Evolutionary conservation across 2,113 vertebrate species (phyloP), one percentile per base, ranked within the genome.

Genomic region (Rhabdornis inornatus): DNA sequence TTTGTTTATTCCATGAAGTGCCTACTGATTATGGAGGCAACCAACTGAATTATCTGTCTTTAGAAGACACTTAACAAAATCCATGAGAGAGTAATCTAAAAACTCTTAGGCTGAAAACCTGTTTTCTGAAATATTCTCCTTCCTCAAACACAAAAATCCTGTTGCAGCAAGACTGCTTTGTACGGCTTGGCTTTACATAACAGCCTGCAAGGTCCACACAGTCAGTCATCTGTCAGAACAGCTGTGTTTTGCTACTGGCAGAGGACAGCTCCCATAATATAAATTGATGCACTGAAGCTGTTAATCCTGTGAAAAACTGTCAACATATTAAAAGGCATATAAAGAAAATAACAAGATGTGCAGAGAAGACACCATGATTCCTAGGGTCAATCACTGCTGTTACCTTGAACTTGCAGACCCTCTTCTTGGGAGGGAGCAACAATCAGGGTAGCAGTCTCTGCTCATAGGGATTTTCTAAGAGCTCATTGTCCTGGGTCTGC

Each of bases 31-130:
- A 77, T 8, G 7, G 19, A 82, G 23, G 25, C 31, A 83, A 79
- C 5, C n/a, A 63, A 17, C 0, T n/a, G 28, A 39, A 84, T 28
- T 31, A 18, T 2, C 8, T 17, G 2, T 7, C 7, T 5, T 61
- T 13, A 77, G 25, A 89, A 83, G 20, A 78, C 3, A 75, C 4
- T 52, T 33, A 56, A 52, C 17, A 82, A 84, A 87, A 89, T 53
- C 8, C 11, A 35, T 4, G 42, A 89, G 8, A 50, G 35, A 61
- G 5, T 28, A 92, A 91, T 74, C 14, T 35, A n/a, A 50, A 35
- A 49, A 33, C 2, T 70, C 17, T 76, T 42, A 39, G 6, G 30
- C 18, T 74, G 39, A 76, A 87, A 91, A 70, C 1, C 3, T 44
- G 22, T 47, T 60, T 42, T 55, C 75, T 40, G 28, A 85, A 61